Base-by-base conservation (phyloP, 2,797 vertebrate species). In the Molossus molossus region DNA sequence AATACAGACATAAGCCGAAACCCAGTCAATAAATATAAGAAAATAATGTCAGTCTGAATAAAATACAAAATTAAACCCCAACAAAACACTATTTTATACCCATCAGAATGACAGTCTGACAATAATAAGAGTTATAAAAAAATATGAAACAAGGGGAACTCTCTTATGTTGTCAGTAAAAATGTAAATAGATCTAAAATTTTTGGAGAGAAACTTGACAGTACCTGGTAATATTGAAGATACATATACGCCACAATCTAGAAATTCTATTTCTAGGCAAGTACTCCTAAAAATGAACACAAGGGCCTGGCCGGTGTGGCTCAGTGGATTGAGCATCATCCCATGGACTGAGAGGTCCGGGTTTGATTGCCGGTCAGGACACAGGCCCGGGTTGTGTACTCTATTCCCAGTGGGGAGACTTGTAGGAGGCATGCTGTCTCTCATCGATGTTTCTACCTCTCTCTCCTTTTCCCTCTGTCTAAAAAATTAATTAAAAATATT, bases 61-160 rank as follows among this genome's bases (percentile, higher is more conserved):
- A 92, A 85, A 88, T 88, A 60, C 57, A 72, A 67, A 94, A n/a
- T 77, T 75, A 75, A 69, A 62, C 48, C 37, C 57, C 77, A 87
- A 13, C 13, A 18, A 89, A 48, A 64, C 18, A 90, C 25, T 15
- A 79, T 83, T 87, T 91, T 27, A 33, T 53, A 81, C 5, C 6
- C 18, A 48, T 50, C 17, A 73, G 4, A 60, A n/a, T 45, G 1
- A 11, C 17, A 73, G 23, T 77, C 3, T 90, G 60, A 62, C 23
- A 77, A n/a, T 70, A 82, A 70, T 55, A 75, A 85, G 3, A 77
- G 11, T 48, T 58, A 45, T 37, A 83, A 87, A 87, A 87, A 37
- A 45, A 6, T 58, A 8, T 45, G 48, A 25, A 80, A 4, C 17
- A 45, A 37, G 27, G 29, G 2, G 37, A 67, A 67, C 10, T 29